These are phyloP conservation scores for Scarus forsteni DNA, from an alignment of 2,797 vertebrate genomes.

Conservation along the genomic window DNA sequence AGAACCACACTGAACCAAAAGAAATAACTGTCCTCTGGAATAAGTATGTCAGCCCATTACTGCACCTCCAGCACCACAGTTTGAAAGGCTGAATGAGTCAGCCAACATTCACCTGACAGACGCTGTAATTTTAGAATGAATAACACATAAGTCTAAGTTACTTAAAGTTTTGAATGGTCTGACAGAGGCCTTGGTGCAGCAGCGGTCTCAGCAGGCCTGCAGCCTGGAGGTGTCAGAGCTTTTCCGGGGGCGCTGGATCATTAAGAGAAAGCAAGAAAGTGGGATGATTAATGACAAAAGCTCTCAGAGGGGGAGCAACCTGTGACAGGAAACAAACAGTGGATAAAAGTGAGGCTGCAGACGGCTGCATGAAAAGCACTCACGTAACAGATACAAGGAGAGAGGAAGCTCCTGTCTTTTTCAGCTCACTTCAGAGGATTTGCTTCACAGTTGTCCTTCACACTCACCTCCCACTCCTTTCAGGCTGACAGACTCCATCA, in stretches of 20 bases:
- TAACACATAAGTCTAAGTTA: constrained; percentile 9
- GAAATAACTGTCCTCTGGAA: background rate
- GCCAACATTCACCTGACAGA: background rate
- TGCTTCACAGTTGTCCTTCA: constrained; percentile 38
- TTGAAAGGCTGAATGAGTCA: constrained; percentile 14
- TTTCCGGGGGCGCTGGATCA: constrained; percentile 21
- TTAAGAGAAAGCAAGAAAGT: constrained; percentile 27
- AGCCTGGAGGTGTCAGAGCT: constrained; percentile 12
- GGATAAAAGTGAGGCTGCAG: constrained; percentile 58
- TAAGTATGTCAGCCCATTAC: background rate
- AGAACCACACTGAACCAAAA: constrained; percentile 9
- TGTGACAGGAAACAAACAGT: constrained; percentile 46
- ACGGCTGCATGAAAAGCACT: constrained; percentile 1
- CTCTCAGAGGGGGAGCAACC: constrained; percentile 2
- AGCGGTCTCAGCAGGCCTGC: constrained; percentile 1
- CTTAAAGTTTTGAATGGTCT: constrained; percentile 8
- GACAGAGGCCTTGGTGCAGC: constrained; percentile 7
- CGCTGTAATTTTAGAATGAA: constrained; percentile 3
- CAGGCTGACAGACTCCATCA: constrained; percentile 36
- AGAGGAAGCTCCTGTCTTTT: constrained; percentile 15
- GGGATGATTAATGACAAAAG: constrained; percentile 47
- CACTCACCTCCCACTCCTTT: constrained; percentile 35
- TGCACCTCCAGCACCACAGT: background rate
- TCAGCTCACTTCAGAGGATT: constrained; percentile 18
- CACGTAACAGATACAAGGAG: constrained; percentile 12